Percentiles rank a stretch among this genome's conserved stretches.
phyloP scores from a whole-genome alignment of 2,113 vertebrate species.

The cattle (Bos taurus) region ARS-UCD2.0 NC_037334.1:106673501-106674000 shows the following conservation, averaged over 20 bases:
- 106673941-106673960: conserved; percentile 36
- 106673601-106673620: conserved; percentile 10
- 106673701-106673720: conserved; percentile 22
- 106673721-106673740: conserved; percentile 38
- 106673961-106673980: conserved; percentile 34
- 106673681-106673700: neutral
- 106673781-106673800: conserved; percentile 9
- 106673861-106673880: neutral
- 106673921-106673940: conserved; percentile 5
- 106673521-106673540: conserved; percentile 19
- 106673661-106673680: neutral
- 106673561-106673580: neutral
- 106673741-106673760: conserved; percentile 52
- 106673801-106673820: conserved; percentile 40
- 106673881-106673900: conserved; percentile 13
- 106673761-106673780: conserved; percentile 42
- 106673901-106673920: conserved; percentile 9
- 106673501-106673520: conserved; percentile 23
- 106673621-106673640: conserved; percentile 1
- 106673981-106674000: neutral
- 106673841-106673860: conserved; percentile 12
- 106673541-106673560: conserved; percentile 32
- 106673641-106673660: neutral
- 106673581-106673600: conserved; percentile 33
- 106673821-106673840: conserved; percentile 47